Conservation (phyloP, 1,140 invertebrate genomes). For the Drosophila orosa region DNA sequence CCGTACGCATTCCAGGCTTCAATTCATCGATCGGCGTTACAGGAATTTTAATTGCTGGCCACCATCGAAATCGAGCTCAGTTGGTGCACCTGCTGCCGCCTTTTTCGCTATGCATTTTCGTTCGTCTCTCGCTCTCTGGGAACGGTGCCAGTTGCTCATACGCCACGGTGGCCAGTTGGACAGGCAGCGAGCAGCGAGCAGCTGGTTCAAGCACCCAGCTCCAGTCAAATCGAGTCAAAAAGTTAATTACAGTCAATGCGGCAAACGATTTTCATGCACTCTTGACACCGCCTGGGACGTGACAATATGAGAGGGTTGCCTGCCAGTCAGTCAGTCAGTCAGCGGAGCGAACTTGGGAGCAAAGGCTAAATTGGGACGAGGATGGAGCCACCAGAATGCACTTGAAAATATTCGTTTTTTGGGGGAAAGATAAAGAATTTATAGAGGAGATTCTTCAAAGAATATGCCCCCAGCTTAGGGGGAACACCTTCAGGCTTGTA, state of each 20-base stretch:
- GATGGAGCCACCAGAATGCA: slow-evolving; percentile 11
- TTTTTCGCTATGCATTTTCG: slow-evolving; percentile 3
- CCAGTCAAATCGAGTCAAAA: slow-evolving; percentile 75
- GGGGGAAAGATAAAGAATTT: background rate
- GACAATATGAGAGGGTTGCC: slow-evolving; percentile 60
- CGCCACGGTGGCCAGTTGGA: slow-evolving; percentile 45
- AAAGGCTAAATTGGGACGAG: slow-evolving; percentile 32
- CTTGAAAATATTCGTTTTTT: slow-evolving; percentile 4
- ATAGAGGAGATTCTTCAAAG: background rate
- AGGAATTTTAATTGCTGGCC: slow-evolving; percentile 77
- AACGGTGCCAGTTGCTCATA: slow-evolving; percentile 53
- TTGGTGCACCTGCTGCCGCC: slow-evolving; percentile 45
- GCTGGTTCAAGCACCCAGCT: slow-evolving; percentile 35
- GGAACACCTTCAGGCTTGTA: no score
- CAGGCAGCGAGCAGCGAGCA: slow-evolving; percentile 1
- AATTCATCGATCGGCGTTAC: slow-evolving; percentile 30
- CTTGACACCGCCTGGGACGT: slow-evolving; percentile 72
- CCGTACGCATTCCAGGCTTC: slow-evolving; percentile 60
- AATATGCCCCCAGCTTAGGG: no score
- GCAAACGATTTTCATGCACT: slow-evolving; percentile 71
- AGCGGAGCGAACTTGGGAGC: slow-evolving; percentile 13
- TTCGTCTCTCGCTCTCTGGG: slow-evolving; percentile 11
- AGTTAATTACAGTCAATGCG: slow-evolving; percentile 74
- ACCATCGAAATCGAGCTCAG: slow-evolving; percentile 65
- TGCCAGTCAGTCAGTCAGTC: slow-evolving; percentile 17